A percentile compares a stretch with the other conserved stretches of the same genome.
Conservation (phyloP, 1,140 invertebrate genomes). For the Pectinophora gossypiella region DNA sequence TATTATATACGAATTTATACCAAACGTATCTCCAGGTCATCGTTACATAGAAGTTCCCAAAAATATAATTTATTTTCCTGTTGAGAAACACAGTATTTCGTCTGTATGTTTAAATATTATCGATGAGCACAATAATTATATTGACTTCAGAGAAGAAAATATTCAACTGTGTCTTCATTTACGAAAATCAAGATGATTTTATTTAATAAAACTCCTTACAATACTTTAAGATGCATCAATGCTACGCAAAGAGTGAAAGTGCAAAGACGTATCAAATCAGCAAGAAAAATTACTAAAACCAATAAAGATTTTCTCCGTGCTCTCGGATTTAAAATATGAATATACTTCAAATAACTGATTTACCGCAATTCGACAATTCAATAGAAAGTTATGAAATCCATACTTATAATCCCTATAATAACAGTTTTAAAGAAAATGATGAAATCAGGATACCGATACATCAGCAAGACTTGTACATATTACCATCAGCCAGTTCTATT, state of each 20-base stretch:
- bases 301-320: slow-evolving; percentile 4
- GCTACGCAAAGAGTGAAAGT: too few relatives aligned
- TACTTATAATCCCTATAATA: slow-evolving; percentile 6
- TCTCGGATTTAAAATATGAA: not conserved
- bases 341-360: not conserved
- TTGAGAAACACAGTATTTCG: not conserved
- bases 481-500: slow-evolving; percentile 39
- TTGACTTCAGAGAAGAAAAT: slow-evolving; percentile 7
- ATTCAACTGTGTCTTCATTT: slow-evolving; percentile 5
- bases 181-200: not conserved
- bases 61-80: slow-evolving; percentile 12
- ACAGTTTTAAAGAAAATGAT: slow-evolving; percentile 2
- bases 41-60: slow-evolving; percentile 6
- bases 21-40: slow-evolving; percentile 8
- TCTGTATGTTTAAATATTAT: slow-evolving; percentile 3
- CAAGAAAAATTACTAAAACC: slow-evolving; percentile 1
- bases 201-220: too few relatives aligned
- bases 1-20: slow-evolving; percentile 9
- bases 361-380: not conserved
- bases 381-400: slow-evolving; percentile 4
- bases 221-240: too few relatives aligned
- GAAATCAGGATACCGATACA: slow-evolving; percentile 26
- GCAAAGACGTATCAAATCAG: not conserved
- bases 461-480: slow-evolving; percentile 48
- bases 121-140: not conserved